Evolutionary conservation across 1,140 invertebrate species (phyloP).

Genomic region (Bombus haemorrhoidalis): DNA sequence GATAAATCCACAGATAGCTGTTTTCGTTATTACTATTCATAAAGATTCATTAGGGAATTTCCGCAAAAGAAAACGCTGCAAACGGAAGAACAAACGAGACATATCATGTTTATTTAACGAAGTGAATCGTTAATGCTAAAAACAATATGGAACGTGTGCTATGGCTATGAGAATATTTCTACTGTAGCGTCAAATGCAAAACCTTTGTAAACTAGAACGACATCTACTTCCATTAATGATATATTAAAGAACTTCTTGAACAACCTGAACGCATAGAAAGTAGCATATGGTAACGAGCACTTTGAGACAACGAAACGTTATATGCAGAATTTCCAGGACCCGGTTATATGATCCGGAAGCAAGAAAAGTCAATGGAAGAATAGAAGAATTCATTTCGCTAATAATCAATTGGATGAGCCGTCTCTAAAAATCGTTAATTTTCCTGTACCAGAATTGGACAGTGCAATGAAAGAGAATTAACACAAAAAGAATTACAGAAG

Average conservation of each 20-base stretch:
- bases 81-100: conserved; percentile 22
- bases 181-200: background rate
- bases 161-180: background rate
- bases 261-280: too few species aligned
- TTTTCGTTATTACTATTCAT: conserved; percentile 59
- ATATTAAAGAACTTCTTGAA: background rate
- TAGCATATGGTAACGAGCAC: background rate
- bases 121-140: background rate
- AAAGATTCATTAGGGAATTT: conserved; percentile 76
- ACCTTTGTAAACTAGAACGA: background rate
- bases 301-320: background rate
- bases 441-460: background rate
- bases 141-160: background rate
- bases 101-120: background rate
- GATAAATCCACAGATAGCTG: too few species aligned
- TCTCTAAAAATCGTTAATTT: background rate
- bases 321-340: background rate
- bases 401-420: background rate
- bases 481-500: conserved; percentile 1
- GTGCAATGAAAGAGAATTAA: conserved; percentile 3
- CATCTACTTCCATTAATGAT: background rate
- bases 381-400: too few species aligned
- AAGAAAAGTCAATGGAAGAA: too few species aligned
- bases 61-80: conserved; percentile 66
- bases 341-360: background rate